Evolutionary conservation across 2,113 vertebrate species (phyloP), one percentile per base, ranked within the genome.

Genomic region (Oncorhynchus clarkii): DNA sequence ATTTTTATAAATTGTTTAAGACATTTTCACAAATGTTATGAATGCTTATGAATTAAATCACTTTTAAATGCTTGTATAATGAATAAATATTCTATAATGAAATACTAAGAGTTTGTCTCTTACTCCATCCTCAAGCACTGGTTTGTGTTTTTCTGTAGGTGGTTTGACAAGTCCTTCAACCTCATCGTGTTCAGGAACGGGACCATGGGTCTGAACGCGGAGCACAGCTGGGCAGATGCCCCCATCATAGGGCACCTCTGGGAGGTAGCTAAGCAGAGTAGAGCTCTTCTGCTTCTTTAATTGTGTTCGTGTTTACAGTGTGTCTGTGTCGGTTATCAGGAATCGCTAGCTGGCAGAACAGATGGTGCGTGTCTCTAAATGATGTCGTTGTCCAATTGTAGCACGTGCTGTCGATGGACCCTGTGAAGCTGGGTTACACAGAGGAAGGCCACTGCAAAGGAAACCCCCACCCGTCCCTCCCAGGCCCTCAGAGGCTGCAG

Each of bases 201-300:
- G 70, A 98, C 88, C 82, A 95, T 96, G 74, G 98, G 98, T 16
- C 90, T 99, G 78, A 99, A 99, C 12, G 94, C 94, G 0, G 98
- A 99, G 80, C 98, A 99, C 80, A 95, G 97, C 14, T 99, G 98
- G 98, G 98, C 98, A 0, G 98, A 99, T 57, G 98, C 98, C 0
- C 98, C 98, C 2, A 95, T 99, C 69, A 1, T 99, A 0, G 97
- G 94, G 5, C 98, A 99, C 79, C 89, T 99, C 6, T 99, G 97
- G 97, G 98, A 99, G 96, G 98, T 99, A 82, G 51, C 3, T 54
- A 18, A 18, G 5, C 16, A 5, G 51, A 18, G 12, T 18, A 54
- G 4, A 54, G 1, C 14, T 3, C 51, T 54, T 54, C 51, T 54
- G 3, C 13, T 18, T 5, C 51, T 54, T 54, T 51, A 54, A 1